These are phyloP conservation scores for Xenus cinereus DNA, from an alignment of 2,113 vertebrate genomes.

Conservation along the genomic window DNA sequence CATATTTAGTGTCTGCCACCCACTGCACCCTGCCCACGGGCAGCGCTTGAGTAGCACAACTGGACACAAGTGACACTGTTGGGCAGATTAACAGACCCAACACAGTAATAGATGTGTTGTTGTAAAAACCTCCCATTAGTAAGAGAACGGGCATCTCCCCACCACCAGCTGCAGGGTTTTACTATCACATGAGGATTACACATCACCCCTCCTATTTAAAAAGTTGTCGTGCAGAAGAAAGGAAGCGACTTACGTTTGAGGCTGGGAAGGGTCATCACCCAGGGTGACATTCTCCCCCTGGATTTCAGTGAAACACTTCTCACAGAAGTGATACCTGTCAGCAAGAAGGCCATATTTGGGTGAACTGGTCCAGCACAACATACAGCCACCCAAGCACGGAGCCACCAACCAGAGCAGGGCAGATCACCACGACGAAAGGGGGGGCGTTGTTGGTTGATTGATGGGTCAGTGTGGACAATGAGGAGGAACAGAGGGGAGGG, in stretches of 20 bases:
- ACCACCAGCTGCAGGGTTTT: background rate
- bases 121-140: background rate
- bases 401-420: slow-evolving; percentile 85
- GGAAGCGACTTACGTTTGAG: slow-evolving; percentile 91
- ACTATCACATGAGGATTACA: too few species aligned
- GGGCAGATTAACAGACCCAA: background rate
- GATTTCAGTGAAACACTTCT: slow-evolving; percentile 99
- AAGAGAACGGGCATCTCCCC: background rate
- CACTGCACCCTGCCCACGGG: background rate
- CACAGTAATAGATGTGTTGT: background rate
- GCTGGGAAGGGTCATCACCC: slow-evolving; percentile 97
- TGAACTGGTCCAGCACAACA: slow-evolving; percentile 90
- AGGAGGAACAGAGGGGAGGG: slow-evolving; percentile 74
- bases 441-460: slow-evolving; percentile 82
- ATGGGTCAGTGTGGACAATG: slow-evolving; percentile 83
- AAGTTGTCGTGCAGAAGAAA: background rate
- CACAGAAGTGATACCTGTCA: slow-evolving; percentile 99
- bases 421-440: slow-evolving; percentile 81
- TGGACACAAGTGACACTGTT: background rate
- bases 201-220: background rate
- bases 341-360: slow-evolving; percentile 91
- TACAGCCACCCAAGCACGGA: slow-evolving; percentile 85
- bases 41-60: background rate
- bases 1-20: background rate
- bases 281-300: slow-evolving; percentile 97